Evolutionary conservation across 2,113 vertebrate species (phyloP).

Genomic region (Corythaixoides concolor): DNA sequence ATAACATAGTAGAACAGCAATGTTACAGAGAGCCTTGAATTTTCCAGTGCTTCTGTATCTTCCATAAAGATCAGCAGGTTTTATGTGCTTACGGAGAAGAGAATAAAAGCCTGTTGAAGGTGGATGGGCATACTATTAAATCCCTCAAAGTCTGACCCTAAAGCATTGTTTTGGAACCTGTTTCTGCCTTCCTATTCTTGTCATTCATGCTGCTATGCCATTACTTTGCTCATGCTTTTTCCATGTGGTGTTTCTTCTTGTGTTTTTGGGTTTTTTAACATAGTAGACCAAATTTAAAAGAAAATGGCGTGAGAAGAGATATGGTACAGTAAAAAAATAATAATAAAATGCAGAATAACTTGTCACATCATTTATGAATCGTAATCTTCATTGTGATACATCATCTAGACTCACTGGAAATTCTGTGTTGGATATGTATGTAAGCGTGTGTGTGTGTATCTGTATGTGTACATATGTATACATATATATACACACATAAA

Average conservation of each 20-base stretch:
- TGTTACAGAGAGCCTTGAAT: not conserved
- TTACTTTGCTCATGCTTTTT: constrained; percentile 1
- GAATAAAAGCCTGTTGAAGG: not conserved
- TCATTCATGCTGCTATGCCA: not conserved
- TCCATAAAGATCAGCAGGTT: not conserved
- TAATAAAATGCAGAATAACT: not conserved
- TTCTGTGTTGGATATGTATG: not conserved
- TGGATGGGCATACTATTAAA: not conserved
- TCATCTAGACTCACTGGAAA: not conserved
- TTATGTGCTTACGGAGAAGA: not conserved
- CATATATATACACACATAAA: not conserved
- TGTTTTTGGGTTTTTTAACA: constrained; percentile 52
- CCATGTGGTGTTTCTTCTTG: not conserved
- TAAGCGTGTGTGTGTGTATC: not conserved
- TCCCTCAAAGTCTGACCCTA: not conserved
- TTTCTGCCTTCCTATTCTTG: constrained; percentile 27
- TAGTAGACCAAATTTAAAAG: not conserved
- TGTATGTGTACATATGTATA: not conserved
- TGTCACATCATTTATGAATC: not conserved
- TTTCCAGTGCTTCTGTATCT: not conserved
- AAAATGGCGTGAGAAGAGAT: not conserved
- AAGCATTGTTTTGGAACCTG: not conserved
- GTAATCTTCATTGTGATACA: not conserved
- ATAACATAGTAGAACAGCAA: not conserved
- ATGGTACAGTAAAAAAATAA: not conserved